Evolutionary conservation across 2,888 invertebrate genomes (phyloP).

Genomic region (Fabriciana adippe): DNA sequence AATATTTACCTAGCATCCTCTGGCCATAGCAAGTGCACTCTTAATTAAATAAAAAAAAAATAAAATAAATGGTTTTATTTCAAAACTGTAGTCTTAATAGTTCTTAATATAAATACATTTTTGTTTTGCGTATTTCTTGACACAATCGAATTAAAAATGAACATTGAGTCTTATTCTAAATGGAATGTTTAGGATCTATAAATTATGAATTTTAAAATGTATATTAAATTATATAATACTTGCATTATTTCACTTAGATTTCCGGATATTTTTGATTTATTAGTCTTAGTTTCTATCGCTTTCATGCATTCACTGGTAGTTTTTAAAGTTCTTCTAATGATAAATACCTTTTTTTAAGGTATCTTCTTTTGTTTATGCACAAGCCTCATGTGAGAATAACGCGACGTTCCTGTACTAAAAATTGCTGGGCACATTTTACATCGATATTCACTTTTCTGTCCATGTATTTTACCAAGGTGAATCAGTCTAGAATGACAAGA

Average conservation of each 20-base stretch:
- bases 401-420: constrained; percentile 60
- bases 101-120: background rate
- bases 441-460: constrained; percentile 55
- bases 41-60: constrained; percentile 2
- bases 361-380: constrained; percentile 51
- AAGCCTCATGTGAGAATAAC: constrained; percentile 64
- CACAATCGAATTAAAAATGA: background rate
- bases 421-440: constrained; percentile 56
- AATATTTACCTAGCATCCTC: constrained; percentile 6
- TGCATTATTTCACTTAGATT: too few relatives aligned
- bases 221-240: too few relatives aligned
- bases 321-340: too few relatives aligned
- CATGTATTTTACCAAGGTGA: constrained; percentile 58
- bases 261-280: too few relatives aligned
- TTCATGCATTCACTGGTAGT: too few relatives aligned
- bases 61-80: constrained; percentile 1
- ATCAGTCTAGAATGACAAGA: constrained; percentile 56
- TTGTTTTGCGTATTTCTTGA: background rate
- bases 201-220: too few relatives aligned
- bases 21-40: constrained; percentile 7
- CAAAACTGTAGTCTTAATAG: background rate
- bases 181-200: too few relatives aligned
- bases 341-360: too few relatives aligned
- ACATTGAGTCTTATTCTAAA: background rate
- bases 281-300: too few relatives aligned